Evolutionary conservation across 1,140 invertebrate genomes (phyloP).

Genomic region (Anagrus nilaparvatae): DNA sequence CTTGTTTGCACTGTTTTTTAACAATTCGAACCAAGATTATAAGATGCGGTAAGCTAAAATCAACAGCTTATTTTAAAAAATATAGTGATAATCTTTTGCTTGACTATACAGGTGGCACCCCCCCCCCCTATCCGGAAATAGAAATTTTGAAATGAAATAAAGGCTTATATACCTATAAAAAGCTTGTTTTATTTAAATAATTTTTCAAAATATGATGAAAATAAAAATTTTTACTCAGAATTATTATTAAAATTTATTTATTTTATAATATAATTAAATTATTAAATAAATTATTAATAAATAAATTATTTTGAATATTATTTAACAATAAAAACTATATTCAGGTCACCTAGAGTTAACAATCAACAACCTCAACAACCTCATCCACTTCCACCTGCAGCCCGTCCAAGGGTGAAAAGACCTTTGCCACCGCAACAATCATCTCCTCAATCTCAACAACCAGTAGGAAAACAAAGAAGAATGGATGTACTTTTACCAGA

Average conservation of each 20-base stretch:
- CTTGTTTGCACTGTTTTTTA: no score
- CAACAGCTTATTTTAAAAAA: no score
- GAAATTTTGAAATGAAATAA: no score
- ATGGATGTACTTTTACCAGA: slow-evolving; percentile 47
- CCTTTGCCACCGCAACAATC: slow-evolving; percentile 26
- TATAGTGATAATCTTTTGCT: no score
- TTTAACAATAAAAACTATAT: slow-evolving; percentile 10
- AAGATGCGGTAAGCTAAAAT: no score
- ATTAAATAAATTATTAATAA: slow-evolving; percentile 19
- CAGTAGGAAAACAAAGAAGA: slow-evolving; percentile 35
- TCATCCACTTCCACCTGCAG: slow-evolving; percentile 16
- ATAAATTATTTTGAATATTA: background rate
- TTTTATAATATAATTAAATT: slow-evolving; percentile 8
- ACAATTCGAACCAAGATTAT: no score
- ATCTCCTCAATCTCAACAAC: slow-evolving; percentile 24
- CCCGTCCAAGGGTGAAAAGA: slow-evolving; percentile 31
- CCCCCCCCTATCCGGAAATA: no score
- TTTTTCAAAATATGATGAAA: no score
- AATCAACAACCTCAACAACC: slow-evolving; percentile 25
- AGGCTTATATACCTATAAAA: no score
- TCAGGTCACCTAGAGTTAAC: slow-evolving; percentile 28
- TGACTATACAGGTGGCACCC: no score
- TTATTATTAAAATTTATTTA: slow-evolving; percentile 3
- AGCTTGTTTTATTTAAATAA: background rate
- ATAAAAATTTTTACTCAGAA: background rate